Conservation (phyloP, 2,113 vertebrate species). For the Hystrix brachyura region DNA sequence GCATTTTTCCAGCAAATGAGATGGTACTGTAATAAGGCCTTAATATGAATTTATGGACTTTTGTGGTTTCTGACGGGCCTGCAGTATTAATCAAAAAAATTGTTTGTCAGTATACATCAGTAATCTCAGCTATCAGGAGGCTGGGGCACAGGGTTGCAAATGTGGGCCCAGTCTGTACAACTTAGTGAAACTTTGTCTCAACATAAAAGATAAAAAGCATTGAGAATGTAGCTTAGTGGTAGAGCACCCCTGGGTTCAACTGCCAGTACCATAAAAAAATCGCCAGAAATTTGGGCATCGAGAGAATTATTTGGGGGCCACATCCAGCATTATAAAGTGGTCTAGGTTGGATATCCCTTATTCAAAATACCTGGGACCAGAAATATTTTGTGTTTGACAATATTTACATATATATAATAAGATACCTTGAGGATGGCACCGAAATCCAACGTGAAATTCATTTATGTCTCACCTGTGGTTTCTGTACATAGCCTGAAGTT, state of each 20-base stretch:
- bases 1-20: constrained; percentile 5
- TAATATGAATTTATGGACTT: not conserved
- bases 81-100: constrained; percentile 34
- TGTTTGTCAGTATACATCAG: not conserved
- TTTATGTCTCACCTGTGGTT: not conserved
- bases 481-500: not conserved
- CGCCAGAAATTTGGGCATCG: not conserved
- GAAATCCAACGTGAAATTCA: not conserved
- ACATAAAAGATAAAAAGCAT: not conserved
- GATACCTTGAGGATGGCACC: not conserved
- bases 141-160: not conserved
- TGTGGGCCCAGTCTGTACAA: not conserved
- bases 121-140: not conserved
- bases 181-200: not conserved
- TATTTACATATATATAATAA: not conserved
- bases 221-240: not conserved
- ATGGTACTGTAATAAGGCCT: constrained; percentile 35
- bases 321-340: not conserved
- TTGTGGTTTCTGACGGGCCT: not conserved
- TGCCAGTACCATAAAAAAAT: not conserved
- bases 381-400: not conserved
- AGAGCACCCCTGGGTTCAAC: not conserved
- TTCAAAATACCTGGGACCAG: not conserved
- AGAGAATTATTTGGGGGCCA: constrained; percentile 21
- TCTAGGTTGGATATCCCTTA: not conserved